Evolutionary conservation across 2,888 invertebrate species (phyloP), one percentile per base, ranked within the genome.

Genomic region (Caenorhabditis imperialis): DNA sequence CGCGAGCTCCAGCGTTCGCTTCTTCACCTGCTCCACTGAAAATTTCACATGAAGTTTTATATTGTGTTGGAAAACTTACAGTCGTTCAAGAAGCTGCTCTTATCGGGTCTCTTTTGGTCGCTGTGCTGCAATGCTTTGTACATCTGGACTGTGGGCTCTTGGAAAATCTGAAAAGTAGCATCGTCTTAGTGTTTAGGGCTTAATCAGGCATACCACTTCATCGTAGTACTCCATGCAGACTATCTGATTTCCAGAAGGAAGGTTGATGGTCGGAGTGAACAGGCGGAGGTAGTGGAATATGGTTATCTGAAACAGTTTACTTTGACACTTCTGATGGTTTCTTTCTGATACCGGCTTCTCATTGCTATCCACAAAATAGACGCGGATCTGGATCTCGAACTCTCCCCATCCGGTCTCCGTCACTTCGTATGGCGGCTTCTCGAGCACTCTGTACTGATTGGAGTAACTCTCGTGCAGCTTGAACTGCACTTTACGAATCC

Each of bases 391-490:
- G 78, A 98, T 94, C 90, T 99, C 98, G 89, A 99, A 99, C 90
- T 99, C 99, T 81, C 99, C 99, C 98, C 99, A 99, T 1, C 98
- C 98, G 0, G 98, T 98, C 90, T 99, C 98, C 0, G 94, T 94
- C 6, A 99, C 92, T 90, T 98, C 97, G 88, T 95, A 99, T 0
- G 98, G 99, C 0, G 96, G 96, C 88, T 95, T 94, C 0, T 94
- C 93, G 0, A 97, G 92, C 78, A 96, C 89, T 88, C 98, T 91
- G 88, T 95, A 96, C 1, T 94, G 94, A 89, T 96, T 97, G 0
- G 93, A 92, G 87, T 97, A 98, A 89, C 96, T 97, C 89, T 99
- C 98, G 86, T 99, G 98, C 1, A 99, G 90, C 89, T 98, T 99
- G 88, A 99, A 86, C 50, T 86, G 86, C 8, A 86, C 86, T 65